Evolutionary conservation across 23 tunicate genomes (phyloP).

Genomic region (Corella eumyota): DNA sequence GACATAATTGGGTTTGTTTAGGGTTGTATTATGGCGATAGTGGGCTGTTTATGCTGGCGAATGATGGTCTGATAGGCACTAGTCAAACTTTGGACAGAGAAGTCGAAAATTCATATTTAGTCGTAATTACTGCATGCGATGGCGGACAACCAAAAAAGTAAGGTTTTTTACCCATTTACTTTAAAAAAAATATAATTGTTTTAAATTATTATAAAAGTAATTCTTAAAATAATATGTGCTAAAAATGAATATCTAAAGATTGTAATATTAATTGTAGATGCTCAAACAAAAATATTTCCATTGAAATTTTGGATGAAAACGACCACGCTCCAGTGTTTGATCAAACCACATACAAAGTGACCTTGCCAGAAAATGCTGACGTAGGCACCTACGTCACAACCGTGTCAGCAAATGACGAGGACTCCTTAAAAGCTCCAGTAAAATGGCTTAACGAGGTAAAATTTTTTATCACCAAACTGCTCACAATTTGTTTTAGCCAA

Average conservation of each 20-base stretch:
- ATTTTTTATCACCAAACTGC: background rate
- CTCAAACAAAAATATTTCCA: constrained; percentile 21
- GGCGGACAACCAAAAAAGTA: constrained; percentile 48
- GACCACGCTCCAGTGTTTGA: constrained; percentile 56
- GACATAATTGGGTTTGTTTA: too few species aligned
- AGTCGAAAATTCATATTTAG: constrained; percentile 19
- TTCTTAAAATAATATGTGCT: background rate
- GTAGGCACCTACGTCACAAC: constrained; percentile 39
- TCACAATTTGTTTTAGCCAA: background rate
- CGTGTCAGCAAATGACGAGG: constrained; percentile 55
- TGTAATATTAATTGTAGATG: constrained; percentile 23
- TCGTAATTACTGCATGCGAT: constrained; percentile 57
- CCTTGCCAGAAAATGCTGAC: constrained; percentile 38
- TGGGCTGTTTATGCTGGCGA: constrained; percentile 33
- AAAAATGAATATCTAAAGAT: background rate
- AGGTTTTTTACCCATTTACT: too few species aligned
- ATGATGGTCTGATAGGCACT: constrained; percentile 46
- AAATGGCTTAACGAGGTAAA: constrained; percentile 12
- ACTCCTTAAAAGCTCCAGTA: constrained; percentile 34
- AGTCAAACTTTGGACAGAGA: constrained; percentile 36
- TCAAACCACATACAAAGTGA: constrained; percentile 19
- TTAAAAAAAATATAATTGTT: background rate
- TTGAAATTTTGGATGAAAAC: constrained; percentile 54
- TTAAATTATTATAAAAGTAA: background rate
- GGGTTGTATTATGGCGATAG: constrained; percentile 4